Base-by-base conservation (phyloP, 2,113 vertebrate species). In the Rhinichthys klamathensis region DNA sequence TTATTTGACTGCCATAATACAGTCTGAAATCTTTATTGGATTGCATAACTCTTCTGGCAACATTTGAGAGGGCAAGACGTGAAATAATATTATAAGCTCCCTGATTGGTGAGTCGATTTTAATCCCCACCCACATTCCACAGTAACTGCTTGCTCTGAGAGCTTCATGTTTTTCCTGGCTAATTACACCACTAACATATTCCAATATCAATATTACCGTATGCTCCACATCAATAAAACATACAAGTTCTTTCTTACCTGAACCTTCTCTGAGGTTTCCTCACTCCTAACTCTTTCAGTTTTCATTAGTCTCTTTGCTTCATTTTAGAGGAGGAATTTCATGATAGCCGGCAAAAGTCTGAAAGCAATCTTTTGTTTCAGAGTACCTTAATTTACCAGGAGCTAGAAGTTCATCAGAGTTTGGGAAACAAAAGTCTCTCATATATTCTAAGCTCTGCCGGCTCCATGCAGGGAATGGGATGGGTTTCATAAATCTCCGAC, bases 31-130 rank as follows among this genome's bases (percentile, higher is more conserved):
- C 90, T 93, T 94, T 90, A 87, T 90, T 91, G 80, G 88, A 93
- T 93, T 93, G 93, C 92, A 90, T 92, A 94, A 94, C 91, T 67
- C 80, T 88, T 88, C 58, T 87, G 87, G 83, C 88, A 90, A 87
- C 84, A 83, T 87, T 86, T 83, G 89, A 88, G 91, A 91, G 86
- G 85, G 88, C 88, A 84, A 75, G 84, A 91, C 85, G 89, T 72
- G 85, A 90, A 83, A 86, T 84, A 86, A 58, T 73, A 72, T 60
- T 67, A 82, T 82, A 44, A 83, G 60, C 13, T 11, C 32, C 82
- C 84, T 89, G 91, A 90, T 90, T 90, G 27, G 88, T 70, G 82
- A 85, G 87, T 82, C 87, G 84, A 25, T 75, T 87, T 88, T 89
- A 90, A 88, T 88, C 69, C 87, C 90, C 6, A 76, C 91, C 90